Base-by-base conservation (phyloP, 1,140 invertebrate genomes). In the Drosophila punjabiensis region DNA sequence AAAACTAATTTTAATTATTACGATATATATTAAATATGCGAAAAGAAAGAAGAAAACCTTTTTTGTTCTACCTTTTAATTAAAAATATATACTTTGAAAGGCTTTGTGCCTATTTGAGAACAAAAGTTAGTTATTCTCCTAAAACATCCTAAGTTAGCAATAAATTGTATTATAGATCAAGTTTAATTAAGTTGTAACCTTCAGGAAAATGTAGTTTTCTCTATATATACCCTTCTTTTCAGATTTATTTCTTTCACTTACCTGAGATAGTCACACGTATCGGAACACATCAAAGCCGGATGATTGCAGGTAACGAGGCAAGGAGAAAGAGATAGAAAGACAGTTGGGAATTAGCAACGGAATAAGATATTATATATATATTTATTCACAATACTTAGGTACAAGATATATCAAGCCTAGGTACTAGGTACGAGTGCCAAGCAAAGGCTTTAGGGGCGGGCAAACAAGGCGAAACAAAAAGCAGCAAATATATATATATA, bases 361-460 rank as follows among this genome's bases (percentile, higher is more conserved):
- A 39, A 24, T 24, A 5, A 20, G 14, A 55, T 24, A 16, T 55
- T 33, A 41, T 18, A 41, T 10, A 20, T 6, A 53, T 52, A 28
- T n/a, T n/a, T 24, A 1, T 10, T 48, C 9, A 62, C 45, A 74
- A 37, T 37, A 61, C 37, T 30, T 47, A 24, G 45, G 32, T 61
- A 61, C 35, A 33, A 73, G 32, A 24, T 48, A 24, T 24, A 18
- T n/a, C 11, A 14, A 37, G n/a, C 60, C 32, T 58, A 50, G 4
- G 14, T 20, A 33, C 56, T 61, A 55, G 16, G 48, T 67, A 79
- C 58, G 59, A 45, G 76, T 79, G 76, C 75, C 76, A 79, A 79
- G 76, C 76, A 78, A 79, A 79, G 76, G 76, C 76, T 58, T 71
- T 20, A 14, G 65, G 62, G 32, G 48, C 64, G 41, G 73, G 71